Evolutionary conservation across 1,140 invertebrate genomes (phyloP).

Genomic region (Antheraea mylitta): DNA sequence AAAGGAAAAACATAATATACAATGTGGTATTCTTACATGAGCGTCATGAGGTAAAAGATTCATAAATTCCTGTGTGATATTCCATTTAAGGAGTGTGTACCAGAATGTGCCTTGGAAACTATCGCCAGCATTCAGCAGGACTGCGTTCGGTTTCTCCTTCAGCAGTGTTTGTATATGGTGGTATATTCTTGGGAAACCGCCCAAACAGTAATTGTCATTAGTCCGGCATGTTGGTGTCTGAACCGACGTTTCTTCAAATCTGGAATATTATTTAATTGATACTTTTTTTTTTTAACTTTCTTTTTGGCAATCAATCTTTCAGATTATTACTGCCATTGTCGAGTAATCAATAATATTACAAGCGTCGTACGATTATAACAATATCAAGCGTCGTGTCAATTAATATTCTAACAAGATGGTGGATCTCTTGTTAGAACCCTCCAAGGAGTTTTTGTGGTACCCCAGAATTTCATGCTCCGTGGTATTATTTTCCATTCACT

Average conservation of each 20-base stretch:
- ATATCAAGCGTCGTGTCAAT: too few species aligned
- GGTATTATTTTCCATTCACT: too few species aligned
- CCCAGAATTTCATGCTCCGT: too few species aligned
- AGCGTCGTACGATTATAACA: too few species aligned
- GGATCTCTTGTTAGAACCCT: too few species aligned
- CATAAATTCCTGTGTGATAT: conserved; percentile 83
- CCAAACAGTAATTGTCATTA: conserved; percentile 76
- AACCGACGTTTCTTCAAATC: conserved; percentile 65
- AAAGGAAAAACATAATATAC: not conserved
- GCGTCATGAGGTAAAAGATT: conserved; percentile 85
- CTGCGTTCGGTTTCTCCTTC: conserved; percentile 77
- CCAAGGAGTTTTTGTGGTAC: too few species aligned
- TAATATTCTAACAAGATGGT: too few species aligned
- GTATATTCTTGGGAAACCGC: conserved; percentile 83
- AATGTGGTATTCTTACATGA: conserved; percentile 78
- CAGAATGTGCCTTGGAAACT: conserved; percentile 89
- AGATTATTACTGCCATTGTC: too few species aligned
- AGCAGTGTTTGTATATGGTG: conserved; percentile 75
- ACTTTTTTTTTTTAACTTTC: too few species aligned
- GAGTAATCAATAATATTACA: too few species aligned
- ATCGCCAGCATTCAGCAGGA: conserved; percentile 84
- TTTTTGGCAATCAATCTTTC: too few species aligned
- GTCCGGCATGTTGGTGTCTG: conserved; percentile 48
- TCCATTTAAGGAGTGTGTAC: conserved; percentile 85
- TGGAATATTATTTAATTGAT: conserved; percentile 19